phyloP scores from a whole-genome alignment of 2,888 invertebrate genomes.

The Cryptophagus acutangulus region DNA sequence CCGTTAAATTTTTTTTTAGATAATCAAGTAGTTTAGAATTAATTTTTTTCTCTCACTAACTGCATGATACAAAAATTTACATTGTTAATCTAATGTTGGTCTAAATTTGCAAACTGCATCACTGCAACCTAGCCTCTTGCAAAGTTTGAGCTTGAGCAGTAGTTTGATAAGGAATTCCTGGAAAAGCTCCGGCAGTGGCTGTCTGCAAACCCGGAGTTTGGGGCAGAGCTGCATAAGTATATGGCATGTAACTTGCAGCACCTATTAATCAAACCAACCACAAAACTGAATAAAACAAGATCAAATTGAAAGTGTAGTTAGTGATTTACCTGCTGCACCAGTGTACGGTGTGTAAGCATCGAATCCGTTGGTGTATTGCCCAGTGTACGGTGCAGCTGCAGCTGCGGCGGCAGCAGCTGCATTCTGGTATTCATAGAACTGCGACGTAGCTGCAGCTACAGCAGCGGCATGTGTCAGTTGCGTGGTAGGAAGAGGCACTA shows the following conservation, averaged over 20 bases:
- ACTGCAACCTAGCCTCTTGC: conserved; percentile 75
- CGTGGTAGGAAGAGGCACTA: conserved; percentile 64
- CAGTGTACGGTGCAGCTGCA: conserved; percentile 61
- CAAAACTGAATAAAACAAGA: background rate
- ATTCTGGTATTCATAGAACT: conserved; percentile 71
- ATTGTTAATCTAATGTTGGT: too few relatives aligned
- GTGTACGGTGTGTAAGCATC: conserved; percentile 66
- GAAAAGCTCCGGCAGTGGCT: conserved; percentile 54
- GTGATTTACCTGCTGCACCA: conserved; percentile 53
- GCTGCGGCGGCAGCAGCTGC: conserved; percentile 65
- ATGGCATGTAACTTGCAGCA: conserved; percentile 67
- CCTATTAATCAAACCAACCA: conserved; percentile 30
- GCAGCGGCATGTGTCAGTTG: conserved; percentile 71
- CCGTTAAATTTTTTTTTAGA: too few relatives aligned
- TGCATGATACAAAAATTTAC: too few relatives aligned
- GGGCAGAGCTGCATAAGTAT: conserved; percentile 66
- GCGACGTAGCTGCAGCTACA: conserved; percentile 73
- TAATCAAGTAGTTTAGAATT: too few relatives aligned
- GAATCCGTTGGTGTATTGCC: conserved; percentile 70
- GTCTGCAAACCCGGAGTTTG: conserved; percentile 54
- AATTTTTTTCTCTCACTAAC: too few relatives aligned
- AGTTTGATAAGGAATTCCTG: conserved; percentile 60
- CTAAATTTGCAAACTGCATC: conserved; percentile 41
- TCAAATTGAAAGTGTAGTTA: background rate
- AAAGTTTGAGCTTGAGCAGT: conserved; percentile 59